Base-by-base conservation (phyloP, 30 jellyfish, hydroid and myxozoan species). In the Aurelia sp. region DNA sequence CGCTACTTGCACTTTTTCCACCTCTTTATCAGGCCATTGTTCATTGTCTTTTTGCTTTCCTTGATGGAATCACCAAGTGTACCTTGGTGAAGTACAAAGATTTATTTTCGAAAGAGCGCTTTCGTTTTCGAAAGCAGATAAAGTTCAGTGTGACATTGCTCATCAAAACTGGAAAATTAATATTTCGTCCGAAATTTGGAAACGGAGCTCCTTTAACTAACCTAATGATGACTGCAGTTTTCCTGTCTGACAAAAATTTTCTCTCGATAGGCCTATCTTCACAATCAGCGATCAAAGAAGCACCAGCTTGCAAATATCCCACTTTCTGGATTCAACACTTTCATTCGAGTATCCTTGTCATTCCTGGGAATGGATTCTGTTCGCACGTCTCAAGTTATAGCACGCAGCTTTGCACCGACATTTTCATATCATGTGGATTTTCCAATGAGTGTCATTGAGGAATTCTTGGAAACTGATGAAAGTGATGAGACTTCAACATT, bases 381-480 rank as follows among this genome's bases (percentile, higher is more conserved):
- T 24, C 87, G 96, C 10, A 38, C 71, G 3, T 84, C 96, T 7
- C 84, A 76, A 19, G 87, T 61, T 1, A 74, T 80, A 16, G 92
- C 96, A 18, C 88, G 87, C 38, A 31, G 79, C 55, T 88, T 81
- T 33, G 86, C 96, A 5, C 98, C 98, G 31, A 65, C 96, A 19
- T 86, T 92, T 57, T 72, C 91, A 3, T 87, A 53, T 44, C 98
- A 92, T 75, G 81, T 79, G 20, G 98, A 92, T 51, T 86, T 92
- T 57, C 97, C 98, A 11, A 86, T 92, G 61, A 55, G 87, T 16
- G 72, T 91, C 40, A 4, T 55, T 13, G 76, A 78, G 44, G 91
- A 71, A 15, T 12, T 13, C 68, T 18, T 77, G 3, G 89, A 74
- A 20, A 86, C 67, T n/a, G 88, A 74, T 21, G 90, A 92, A 4